Conservation (phyloP, 2,888 invertebrate genomes). For the Nomada hirtipes region DNA sequence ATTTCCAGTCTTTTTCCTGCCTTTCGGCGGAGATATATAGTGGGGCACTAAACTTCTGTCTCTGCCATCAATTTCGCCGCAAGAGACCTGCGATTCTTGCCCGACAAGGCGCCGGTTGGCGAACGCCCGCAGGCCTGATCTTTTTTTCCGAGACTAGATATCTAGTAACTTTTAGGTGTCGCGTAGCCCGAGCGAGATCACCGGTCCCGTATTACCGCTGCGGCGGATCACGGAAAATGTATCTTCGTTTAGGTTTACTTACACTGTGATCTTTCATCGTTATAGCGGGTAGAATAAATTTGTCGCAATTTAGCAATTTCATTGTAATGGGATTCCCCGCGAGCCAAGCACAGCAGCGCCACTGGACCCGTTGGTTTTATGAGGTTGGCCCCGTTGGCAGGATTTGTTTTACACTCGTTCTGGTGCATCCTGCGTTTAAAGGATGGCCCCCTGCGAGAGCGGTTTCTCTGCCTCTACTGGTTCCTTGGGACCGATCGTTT, state of each 20-base stretch:
- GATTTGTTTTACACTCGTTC: constrained; percentile 45
- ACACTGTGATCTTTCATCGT: no score
- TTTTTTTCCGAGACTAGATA: constrained; percentile 66
- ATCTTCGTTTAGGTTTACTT: no score
- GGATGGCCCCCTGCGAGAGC: constrained; percentile 62
- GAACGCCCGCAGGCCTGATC: constrained; percentile 71
- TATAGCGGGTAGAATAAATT: no score
- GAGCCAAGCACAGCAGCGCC: no score
- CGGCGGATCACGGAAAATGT: no score
- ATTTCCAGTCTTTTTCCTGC: constrained; percentile 47
- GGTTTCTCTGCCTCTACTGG: constrained; percentile 57
- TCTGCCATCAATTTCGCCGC: constrained; percentile 77
- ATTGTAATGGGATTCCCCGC: no score
- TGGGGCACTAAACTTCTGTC: constrained; percentile 77
- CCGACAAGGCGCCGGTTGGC: constrained; percentile 58
- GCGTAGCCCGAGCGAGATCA: background rate
- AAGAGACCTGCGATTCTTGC: constrained; percentile 70
- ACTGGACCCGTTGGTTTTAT: constrained; percentile 9
- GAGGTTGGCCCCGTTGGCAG: constrained; percentile 11
- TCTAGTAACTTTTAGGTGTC: background rate
- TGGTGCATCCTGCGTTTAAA: constrained; percentile 63
- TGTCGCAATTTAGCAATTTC: no score
- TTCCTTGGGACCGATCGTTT: constrained; percentile 65
- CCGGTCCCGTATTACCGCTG: no score
- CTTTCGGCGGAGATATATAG: constrained; percentile 74